Percentiles rank a stretch among this genome's conserved stretches.
These are phyloP conservation scores for Muschampia plurimacula DNA, from an alignment of 2,888 invertebrate species.

Conservation along the genomic window DNA sequence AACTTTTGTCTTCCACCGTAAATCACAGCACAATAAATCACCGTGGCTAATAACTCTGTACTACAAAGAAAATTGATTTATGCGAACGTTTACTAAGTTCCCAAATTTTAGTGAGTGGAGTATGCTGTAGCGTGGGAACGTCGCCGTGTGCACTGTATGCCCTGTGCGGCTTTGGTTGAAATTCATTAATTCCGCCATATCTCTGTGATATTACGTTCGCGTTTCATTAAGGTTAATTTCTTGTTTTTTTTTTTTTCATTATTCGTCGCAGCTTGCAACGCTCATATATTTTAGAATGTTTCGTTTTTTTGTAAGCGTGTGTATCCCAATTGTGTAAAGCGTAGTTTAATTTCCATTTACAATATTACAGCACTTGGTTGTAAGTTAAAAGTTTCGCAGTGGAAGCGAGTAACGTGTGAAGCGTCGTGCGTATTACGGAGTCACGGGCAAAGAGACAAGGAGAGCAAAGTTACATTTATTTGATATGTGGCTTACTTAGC, in stretches of 20 bases:
- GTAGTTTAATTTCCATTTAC: slow-evolving; percentile 20
- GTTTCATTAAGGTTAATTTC: slow-evolving; percentile 2
- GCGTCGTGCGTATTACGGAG: slow-evolving; percentile 16
- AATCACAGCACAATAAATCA: slow-evolving; percentile 69
- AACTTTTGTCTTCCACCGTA: slow-evolving; percentile 64
- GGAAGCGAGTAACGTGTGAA: slow-evolving; percentile 23
- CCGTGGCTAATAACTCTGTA: slow-evolving; percentile 66
- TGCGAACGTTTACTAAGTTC: slow-evolving; percentile 68
- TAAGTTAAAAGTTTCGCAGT: slow-evolving; percentile 33
- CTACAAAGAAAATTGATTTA: slow-evolving; percentile 77
- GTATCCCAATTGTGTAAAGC: no score
- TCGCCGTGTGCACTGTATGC: slow-evolving; percentile 47
- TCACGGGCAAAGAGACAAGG: neutral
- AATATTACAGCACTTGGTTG: slow-evolving; percentile 23
- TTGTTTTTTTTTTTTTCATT: neutral
- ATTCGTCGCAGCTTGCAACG: neutral
- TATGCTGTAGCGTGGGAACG: slow-evolving; percentile 54
- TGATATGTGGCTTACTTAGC: no score
- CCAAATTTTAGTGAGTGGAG: slow-evolving; percentile 66
- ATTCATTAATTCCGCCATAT: slow-evolving; percentile 48
- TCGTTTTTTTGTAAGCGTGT: neutral
- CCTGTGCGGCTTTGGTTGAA: slow-evolving; percentile 43
- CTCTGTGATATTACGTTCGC: slow-evolving; percentile 45
- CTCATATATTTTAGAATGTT: slow-evolving; percentile 15
- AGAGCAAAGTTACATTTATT: no score